Evolutionary conservation across 2,113 vertebrate genomes (phyloP).

Genomic region (Atherinomorus stipes): DNA sequence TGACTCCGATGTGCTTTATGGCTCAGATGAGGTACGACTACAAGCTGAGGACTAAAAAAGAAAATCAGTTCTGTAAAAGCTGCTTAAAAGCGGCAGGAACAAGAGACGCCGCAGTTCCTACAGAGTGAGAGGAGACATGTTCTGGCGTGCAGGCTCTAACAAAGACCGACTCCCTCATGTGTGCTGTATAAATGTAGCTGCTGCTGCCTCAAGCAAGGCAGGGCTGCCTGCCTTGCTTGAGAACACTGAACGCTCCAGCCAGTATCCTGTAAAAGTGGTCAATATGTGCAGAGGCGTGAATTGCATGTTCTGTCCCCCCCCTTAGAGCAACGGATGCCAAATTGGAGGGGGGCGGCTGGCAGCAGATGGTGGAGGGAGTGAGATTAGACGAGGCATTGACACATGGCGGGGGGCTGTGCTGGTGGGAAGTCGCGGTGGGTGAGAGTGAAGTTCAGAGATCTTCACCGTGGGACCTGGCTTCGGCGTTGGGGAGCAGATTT

Average conservation of each 20-base stretch:
- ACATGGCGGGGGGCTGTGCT: constrained; percentile 65
- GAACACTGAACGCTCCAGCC: constrained; percentile 25
- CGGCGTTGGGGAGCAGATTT: constrained; percentile 47
- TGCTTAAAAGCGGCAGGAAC: neutral
- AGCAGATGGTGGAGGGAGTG: constrained; percentile 75
- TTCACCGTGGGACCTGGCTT: constrained; percentile 57
- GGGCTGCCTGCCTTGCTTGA: constrained; percentile 18
- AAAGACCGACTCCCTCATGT: neutral
- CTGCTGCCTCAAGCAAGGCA: no score
- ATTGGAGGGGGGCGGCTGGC: constrained; percentile 39
- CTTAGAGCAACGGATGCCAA: constrained; percentile 54
- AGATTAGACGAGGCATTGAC: constrained; percentile 66
- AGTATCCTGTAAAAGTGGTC: constrained; percentile 51
- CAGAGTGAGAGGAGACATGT: neutral
- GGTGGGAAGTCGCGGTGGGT: constrained; percentile 67
- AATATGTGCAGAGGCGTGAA: constrained; percentile 51
- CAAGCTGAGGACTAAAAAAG: neutral
- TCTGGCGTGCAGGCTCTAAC: no score
- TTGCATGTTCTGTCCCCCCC: constrained; percentile 48
- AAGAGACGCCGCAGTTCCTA: neutral
- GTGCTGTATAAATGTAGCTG: no score
- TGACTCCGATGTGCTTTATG: neutral
- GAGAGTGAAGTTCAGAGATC: constrained; percentile 62
- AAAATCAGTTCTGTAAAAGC: constrained; percentile 3
- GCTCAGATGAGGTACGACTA: constrained; percentile 1